Percentiles rank a stretch among this genome's conserved stretches.
phyloP scores from a whole-genome alignment of 2,888 invertebrate genomes.

The Myopa tessellatipennis region DNA sequence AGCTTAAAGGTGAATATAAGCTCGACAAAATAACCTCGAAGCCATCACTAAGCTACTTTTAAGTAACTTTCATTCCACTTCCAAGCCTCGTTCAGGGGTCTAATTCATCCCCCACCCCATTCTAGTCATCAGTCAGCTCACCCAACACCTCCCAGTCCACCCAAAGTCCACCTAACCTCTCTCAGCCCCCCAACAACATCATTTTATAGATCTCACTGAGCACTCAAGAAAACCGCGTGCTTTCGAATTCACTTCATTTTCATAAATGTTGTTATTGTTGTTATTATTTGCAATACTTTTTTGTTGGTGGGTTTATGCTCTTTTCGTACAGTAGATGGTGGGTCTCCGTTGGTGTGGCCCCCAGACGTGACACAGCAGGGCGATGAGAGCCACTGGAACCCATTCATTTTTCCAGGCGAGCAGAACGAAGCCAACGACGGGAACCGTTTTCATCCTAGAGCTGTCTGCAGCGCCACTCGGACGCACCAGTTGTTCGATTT shows the following conservation, averaged over 20 bases:
- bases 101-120: background rate
- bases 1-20: background rate
- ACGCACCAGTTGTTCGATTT: slow-evolving; percentile 36
- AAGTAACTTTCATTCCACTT: too few species aligned
- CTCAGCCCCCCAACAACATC: background rate
- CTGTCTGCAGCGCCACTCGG: slow-evolving; percentile 16
- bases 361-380: background rate
- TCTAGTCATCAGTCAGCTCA: too few species aligned
- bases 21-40: background rate
- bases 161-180: background rate
- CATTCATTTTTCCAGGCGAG: slow-evolving; percentile 13
- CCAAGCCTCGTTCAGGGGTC: too few species aligned
- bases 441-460: slow-evolving; percentile 21
- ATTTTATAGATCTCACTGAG: background rate
- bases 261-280: background rate
- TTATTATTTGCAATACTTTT: background rate
- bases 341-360: background rate
- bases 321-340: background rate
- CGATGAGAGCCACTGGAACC: slow-evolving; percentile 4
- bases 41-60: too few species aligned
- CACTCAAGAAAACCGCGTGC: background rate
- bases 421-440: background rate
- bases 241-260: background rate
- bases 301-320: background rate
- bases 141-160: background rate